Conservation (phyloP, 2,797 vertebrate species). For the Halcyon smyrnensis region DNA sequence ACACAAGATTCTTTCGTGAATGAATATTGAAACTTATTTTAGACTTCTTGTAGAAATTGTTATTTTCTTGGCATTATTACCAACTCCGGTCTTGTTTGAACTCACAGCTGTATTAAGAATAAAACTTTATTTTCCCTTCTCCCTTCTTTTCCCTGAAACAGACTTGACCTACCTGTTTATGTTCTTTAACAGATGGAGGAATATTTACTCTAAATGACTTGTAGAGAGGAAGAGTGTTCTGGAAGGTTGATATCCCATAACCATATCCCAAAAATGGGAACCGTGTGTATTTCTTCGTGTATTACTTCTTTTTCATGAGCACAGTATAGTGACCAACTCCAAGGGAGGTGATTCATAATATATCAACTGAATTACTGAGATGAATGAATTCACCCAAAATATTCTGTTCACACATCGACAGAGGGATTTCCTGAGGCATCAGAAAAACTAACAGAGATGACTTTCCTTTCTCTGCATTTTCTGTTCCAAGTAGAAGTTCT, state of each 20-base stretch:
- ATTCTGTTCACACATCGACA: background rate
- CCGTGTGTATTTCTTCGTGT: background rate
- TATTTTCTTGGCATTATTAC: background rate
- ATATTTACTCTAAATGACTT: background rate
- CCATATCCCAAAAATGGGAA: background rate
- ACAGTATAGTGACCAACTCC: background rate
- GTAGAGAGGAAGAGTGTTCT: background rate
- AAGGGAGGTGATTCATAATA: background rate
- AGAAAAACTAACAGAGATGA: background rate
- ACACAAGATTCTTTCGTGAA: background rate
- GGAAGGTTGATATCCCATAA: background rate
- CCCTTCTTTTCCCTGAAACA: background rate
- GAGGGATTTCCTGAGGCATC: background rate
- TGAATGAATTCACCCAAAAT: background rate
- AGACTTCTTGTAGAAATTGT: background rate
- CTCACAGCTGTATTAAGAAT: background rate
- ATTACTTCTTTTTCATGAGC: background rate
- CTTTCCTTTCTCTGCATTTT: background rate
- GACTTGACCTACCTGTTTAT: background rate
- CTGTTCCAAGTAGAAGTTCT: background rate
- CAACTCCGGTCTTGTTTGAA: background rate
- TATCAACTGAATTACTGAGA: background rate
- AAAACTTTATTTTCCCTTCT: background rate
- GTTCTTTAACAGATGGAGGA: background rate
- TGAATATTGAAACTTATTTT: background rate